A percentile compares a stretch with the other conserved stretches of the same genome.
These are phyloP conservation scores for Leptodirus hochenwartii DNA, from an alignment of 2,888 invertebrate species.

Conservation along the genomic window DNA sequence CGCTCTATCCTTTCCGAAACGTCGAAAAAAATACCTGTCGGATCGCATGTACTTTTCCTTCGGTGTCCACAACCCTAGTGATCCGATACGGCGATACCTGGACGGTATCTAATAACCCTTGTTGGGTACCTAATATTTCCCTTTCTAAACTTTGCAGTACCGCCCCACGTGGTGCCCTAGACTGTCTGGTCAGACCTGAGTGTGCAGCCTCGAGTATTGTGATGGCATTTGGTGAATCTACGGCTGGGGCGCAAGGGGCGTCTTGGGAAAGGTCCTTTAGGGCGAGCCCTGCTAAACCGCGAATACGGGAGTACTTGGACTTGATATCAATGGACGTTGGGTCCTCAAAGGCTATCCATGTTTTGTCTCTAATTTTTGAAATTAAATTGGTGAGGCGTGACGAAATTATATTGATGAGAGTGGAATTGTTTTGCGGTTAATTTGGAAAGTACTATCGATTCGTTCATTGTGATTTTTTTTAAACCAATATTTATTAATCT, in stretches of 20 bases:
- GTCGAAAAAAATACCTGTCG: conserved; percentile 33
- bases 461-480: too few species aligned
- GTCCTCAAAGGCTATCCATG: conserved; percentile 65
- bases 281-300: conserved; percentile 52
- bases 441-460: too few species aligned
- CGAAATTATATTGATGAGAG: too few species aligned
- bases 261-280: conserved; percentile 34
- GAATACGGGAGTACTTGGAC: conserved; percentile 53
- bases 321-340: conserved; percentile 53
- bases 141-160: conserved; percentile 43
- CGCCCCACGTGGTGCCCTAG: conserved; percentile 43
- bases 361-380: conserved; percentile 39
- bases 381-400: too few species aligned
- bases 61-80: conserved; percentile 51
- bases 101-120: conserved; percentile 35
- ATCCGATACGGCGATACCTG: conserved; percentile 56
- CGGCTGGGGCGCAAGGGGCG: conserved; percentile 30
- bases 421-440: too few species aligned
- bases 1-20: not conserved
- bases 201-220: conserved; percentile 28
- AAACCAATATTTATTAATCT: too few species aligned
- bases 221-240: too few species aligned
- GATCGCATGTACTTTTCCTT: conserved; percentile 51
- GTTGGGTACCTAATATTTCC: conserved; percentile 32
- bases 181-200: conserved; percentile 38